These are phyloP conservation scores for Lepidurus packardi DNA, from an alignment of 1,140 invertebrate species.

Conservation along the genomic window DNA sequence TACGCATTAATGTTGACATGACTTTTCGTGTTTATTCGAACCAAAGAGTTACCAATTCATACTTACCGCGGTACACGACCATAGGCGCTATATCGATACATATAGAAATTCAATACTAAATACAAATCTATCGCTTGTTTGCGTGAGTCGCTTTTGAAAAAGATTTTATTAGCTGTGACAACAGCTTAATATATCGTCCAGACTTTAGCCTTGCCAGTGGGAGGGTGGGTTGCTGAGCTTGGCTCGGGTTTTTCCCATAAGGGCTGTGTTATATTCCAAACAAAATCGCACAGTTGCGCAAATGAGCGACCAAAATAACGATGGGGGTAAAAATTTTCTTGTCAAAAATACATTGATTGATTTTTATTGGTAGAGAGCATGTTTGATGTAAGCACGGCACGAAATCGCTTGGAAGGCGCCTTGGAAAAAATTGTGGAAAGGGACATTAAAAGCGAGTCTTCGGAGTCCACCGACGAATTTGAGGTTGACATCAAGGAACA, in stretches of 20 bases:
- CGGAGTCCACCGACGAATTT: constrained; percentile 52
- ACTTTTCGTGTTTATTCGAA: not conserved
- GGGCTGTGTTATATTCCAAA: too few relatives aligned
- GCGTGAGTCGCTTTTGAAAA: too few relatives aligned
- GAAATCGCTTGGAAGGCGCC: constrained; percentile 58
- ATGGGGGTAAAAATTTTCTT: not conserved
- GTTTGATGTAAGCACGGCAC: constrained; percentile 45
- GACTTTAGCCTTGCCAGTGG: too few relatives aligned
- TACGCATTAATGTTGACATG: not conserved
- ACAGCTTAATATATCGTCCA: too few relatives aligned
- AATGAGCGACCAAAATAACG: not conserved
- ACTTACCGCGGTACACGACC: too few relatives aligned
- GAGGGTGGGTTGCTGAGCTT: too few relatives aligned
- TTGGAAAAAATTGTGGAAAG: constrained; percentile 51
- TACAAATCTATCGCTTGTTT: too few relatives aligned
- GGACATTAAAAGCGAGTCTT: constrained; percentile 37
- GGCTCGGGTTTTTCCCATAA: too few relatives aligned
- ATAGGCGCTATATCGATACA: too few relatives aligned
- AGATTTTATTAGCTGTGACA: too few relatives aligned
- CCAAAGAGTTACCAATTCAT: too few relatives aligned
- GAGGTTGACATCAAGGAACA: constrained; percentile 41
- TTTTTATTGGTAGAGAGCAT: constrained; percentile 25
- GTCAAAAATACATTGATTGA: not conserved
- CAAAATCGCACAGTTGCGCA: not conserved
- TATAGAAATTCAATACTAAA: too few relatives aligned